phyloP scores from a whole-genome alignment of 2,888 invertebrate species.

The Calephelis perditalis region DNA sequence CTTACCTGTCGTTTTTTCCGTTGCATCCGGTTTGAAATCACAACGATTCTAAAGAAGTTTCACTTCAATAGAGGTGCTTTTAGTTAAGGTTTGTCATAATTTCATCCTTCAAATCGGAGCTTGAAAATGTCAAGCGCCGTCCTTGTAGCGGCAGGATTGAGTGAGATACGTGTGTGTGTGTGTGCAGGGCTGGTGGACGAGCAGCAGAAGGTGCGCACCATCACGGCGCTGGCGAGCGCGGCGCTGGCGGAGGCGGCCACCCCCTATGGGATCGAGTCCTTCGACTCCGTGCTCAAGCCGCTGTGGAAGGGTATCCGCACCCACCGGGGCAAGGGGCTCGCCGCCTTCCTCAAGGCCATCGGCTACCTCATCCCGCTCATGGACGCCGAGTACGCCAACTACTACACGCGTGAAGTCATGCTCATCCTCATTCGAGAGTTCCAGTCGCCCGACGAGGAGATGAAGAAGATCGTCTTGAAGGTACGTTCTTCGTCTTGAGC shows the following conservation, averaged over 20 bases:
- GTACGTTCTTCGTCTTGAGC: conserved; percentile 48
- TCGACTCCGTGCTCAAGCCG: conserved; percentile 99
- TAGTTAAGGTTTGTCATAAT: no score
- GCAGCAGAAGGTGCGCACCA: conserved; percentile 99
- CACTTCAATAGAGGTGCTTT: no score
- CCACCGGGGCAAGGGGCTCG: conserved; percentile 93
- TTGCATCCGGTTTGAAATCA: no score
- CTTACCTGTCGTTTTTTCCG: no score
- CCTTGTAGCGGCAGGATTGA: no score
- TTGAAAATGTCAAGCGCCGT: no score
- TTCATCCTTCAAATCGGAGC: no score
- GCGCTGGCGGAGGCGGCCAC: conserved; percentile 99
- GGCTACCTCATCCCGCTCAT: conserved; percentile 99
- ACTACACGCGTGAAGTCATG: conserved; percentile 99
- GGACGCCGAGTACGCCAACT: conserved; percentile 99
- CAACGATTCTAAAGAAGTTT: no score
- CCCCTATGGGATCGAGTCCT: conserved; percentile 99
- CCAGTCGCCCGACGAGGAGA: conserved; percentile 99
- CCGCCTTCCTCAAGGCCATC: conserved; percentile 99
- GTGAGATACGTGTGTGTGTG: conserved; percentile 13
- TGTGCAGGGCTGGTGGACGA: conserved; percentile 92
- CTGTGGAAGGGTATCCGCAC: conserved; percentile 99
- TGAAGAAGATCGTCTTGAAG: conserved; percentile 99
- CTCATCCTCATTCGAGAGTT: conserved; percentile 98
- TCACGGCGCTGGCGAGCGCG: conserved; percentile 98